Conservation (phyloP, 2,888 invertebrate species). For the Frankliniella fusca region DNA sequence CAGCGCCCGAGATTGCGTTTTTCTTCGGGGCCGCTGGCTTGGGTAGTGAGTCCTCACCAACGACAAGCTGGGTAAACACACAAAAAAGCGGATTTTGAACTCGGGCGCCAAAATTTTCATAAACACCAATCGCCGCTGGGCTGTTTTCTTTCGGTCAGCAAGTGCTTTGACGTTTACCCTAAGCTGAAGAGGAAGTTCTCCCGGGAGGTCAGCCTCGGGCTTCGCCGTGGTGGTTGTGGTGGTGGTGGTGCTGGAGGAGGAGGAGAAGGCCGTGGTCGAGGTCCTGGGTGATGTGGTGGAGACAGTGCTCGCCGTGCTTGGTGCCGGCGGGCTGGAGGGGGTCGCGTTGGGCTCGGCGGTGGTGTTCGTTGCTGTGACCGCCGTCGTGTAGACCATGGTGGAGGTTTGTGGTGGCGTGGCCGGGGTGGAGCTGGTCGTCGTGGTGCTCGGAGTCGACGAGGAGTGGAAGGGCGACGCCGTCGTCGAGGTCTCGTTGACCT, state of each 20-base stretch:
- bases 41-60: constrained; percentile 40
- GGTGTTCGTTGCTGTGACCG: neutral
- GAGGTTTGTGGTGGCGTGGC: neutral
- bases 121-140: too few species aligned
- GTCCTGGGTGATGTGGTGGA: neutral
- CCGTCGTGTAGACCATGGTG: constrained; percentile 30
- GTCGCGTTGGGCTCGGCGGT: neutral
- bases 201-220: constrained; percentile 37
- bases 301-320: neutral
- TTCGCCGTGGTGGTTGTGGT: constrained; percentile 25
- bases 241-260: neutral
- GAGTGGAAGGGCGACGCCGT: constrained; percentile 30
- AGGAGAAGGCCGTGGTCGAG: neutral
- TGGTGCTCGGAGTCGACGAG: neutral
- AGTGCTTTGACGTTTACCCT: constrained; percentile 34
- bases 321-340: neutral
- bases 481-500: constrained; percentile 34
- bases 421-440: neutral
- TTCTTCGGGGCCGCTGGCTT: constrained; percentile 29
- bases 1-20: neutral
- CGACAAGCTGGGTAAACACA: constrained; percentile 37
- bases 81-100: too few species aligned
- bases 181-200: constrained; percentile 39
- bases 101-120: too few species aligned
- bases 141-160: too few species aligned